Conservation (phyloP, 2,888 invertebrate genomes). For the Drosophila parthenogenetica region DNA sequence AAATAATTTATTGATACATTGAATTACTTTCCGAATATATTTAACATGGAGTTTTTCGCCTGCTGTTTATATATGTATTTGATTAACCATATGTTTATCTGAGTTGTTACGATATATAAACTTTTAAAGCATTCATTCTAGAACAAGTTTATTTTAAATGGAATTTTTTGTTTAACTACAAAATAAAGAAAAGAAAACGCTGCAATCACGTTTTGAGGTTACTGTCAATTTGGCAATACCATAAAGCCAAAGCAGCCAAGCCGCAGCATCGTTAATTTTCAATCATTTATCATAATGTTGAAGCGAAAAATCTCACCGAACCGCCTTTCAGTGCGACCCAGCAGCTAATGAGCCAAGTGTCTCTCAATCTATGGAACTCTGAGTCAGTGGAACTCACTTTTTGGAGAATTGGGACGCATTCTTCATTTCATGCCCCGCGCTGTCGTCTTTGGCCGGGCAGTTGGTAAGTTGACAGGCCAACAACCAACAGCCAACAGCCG, state of each 20-base stretch:
- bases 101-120: too few species aligned
- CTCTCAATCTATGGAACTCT: conserved; percentile 46
- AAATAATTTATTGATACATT: too few species aligned
- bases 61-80: too few species aligned
- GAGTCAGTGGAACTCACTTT: conserved; percentile 58
- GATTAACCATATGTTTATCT: too few species aligned
- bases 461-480: conserved; percentile 59
- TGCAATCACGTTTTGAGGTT: conserved; percentile 32
- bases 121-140: background rate
- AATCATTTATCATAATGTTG: conserved; percentile 74
- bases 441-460: conserved; percentile 28
- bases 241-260: conserved; percentile 13
- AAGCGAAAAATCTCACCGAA: conserved; percentile 27
- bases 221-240: conserved; percentile 47
- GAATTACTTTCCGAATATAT: too few species aligned
- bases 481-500: conserved; percentile 21
- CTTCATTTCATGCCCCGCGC: background rate
- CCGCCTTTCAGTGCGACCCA: conserved; percentile 52
- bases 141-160: conserved; percentile 5
- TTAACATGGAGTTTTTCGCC: too few species aligned
- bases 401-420: conserved; percentile 34
- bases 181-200: background rate
- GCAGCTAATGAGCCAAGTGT: conserved; percentile 73
- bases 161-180: conserved; percentile 8
- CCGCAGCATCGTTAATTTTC: conserved; percentile 60